A percentile compares a stretch with the other conserved stretches of the same genome.
These are phyloP conservation scores for Melanotaenia pygmaea DNA, from an alignment of 2,797 vertebrate species.

Conservation along the genomic window DNA sequence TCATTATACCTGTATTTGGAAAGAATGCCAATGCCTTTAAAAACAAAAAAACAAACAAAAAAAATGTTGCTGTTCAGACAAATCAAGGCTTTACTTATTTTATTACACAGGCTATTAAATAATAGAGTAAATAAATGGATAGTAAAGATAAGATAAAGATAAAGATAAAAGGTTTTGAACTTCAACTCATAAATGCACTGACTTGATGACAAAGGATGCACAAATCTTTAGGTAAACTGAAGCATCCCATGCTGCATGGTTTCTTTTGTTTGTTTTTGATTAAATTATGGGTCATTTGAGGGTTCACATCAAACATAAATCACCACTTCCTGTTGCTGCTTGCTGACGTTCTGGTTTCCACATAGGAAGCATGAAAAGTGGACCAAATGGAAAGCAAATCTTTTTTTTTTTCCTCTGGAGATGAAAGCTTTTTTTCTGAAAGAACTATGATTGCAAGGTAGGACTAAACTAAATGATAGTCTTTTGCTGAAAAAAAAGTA, in stretches of 20 bases:
- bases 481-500: not conserved
- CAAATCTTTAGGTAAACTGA: not conserved
- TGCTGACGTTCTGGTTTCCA: not conserved
- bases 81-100: no score
- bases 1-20: no score
- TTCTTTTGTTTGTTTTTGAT: not conserved
- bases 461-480: slow-evolving; percentile 10
- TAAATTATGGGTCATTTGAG: slow-evolving; percentile 6
- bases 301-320: not conserved
- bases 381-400: not conserved
- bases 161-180: not conserved
- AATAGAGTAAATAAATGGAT: no score
- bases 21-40: no score
- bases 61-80: no score
- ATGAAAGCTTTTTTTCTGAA: slow-evolving; percentile 1
- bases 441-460: slow-evolving; percentile 30
- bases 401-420: not conserved
- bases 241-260: not conserved
- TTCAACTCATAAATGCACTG: not conserved
- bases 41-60: no score
- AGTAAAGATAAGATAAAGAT: no score
- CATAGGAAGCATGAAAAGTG: slow-evolving; percentile 4
- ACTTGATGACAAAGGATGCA: not conserved
- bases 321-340: not conserved
- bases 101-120: no score